These are phyloP conservation scores for Drosophila falleni DNA, from an alignment of 2,888 invertebrate genomes.

Conservation along the genomic window DNA sequence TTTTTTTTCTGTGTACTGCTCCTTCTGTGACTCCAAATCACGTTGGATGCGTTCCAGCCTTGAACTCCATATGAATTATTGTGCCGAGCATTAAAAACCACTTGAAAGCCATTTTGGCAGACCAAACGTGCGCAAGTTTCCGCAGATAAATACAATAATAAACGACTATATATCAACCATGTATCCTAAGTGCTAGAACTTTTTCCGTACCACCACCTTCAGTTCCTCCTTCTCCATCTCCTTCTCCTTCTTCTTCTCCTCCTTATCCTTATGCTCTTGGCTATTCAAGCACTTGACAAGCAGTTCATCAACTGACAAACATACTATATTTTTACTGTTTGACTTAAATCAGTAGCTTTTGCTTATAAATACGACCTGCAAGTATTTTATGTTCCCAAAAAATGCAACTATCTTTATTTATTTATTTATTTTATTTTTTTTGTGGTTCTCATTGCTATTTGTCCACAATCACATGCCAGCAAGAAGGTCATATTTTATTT, in stretches of 20 bases:
- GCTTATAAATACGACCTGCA: not conserved
- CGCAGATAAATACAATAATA: constrained; percentile 39
- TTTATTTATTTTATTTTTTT: not conserved
- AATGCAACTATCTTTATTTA: constrained; percentile 3
- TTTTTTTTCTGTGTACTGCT: no score
- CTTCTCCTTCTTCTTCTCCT: not conserved
- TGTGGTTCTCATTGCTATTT: constrained; percentile 1
- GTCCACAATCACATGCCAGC: constrained; percentile 25
- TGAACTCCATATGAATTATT: constrained; percentile 69
- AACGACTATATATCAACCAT: constrained; percentile 16
- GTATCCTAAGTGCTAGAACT: constrained; percentile 30
- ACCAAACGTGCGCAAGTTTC: constrained; percentile 54
- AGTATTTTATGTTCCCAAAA: constrained; percentile 12
- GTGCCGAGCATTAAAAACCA: constrained; percentile 52
- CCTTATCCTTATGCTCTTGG: no score
- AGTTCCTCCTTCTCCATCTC: not conserved
- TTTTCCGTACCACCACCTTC: no score
- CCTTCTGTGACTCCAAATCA: constrained; percentile 33
- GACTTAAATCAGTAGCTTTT: constrained; percentile 1
- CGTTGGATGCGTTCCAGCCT: constrained; percentile 49
- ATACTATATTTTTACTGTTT: not conserved
- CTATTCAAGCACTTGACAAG: not conserved
- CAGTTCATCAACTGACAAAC: not conserved
- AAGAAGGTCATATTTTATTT: constrained; percentile 14
- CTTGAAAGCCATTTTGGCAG: constrained; percentile 76